A percentile compares a stretch with the other conserved stretches of the same genome.
Conservation (phyloP, 1,140 invertebrate genomes). For the Papilio xuthus region DNA sequence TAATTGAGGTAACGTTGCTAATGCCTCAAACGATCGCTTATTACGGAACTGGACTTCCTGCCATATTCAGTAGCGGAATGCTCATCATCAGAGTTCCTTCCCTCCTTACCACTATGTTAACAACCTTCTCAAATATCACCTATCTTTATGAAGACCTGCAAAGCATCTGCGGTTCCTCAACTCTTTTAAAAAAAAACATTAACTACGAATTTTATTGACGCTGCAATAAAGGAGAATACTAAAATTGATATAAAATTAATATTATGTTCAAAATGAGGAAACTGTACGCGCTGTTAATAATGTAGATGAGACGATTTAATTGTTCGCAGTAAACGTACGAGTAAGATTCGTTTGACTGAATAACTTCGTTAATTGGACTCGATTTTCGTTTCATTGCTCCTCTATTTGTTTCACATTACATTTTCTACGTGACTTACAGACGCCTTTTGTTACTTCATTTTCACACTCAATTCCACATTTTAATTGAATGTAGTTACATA, state of each 20-base stretch:
- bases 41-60: not conserved
- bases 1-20: not conserved
- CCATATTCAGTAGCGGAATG: not conserved
- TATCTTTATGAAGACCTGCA: no score
- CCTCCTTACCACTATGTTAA: no score
- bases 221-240: not conserved
- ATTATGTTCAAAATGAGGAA: not conserved
- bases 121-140: no score
- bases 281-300: not conserved
- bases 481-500: not conserved
- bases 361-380: constrained; percentile 23
- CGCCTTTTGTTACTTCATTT: not conserved
- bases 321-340: not conserved
- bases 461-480: not conserved
- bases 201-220: no score
- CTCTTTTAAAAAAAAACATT: no score
- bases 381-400: constrained; percentile 11
- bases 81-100: not conserved
- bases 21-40: not conserved
- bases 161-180: no score
- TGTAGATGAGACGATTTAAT: not conserved
- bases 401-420: not conserved
- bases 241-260: not conserved
- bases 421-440: not conserved
- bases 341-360: constrained; percentile 14